phyloP scores from a whole-genome alignment of 2,797 vertebrate genomes.

The Mycteria americana region DNA sequence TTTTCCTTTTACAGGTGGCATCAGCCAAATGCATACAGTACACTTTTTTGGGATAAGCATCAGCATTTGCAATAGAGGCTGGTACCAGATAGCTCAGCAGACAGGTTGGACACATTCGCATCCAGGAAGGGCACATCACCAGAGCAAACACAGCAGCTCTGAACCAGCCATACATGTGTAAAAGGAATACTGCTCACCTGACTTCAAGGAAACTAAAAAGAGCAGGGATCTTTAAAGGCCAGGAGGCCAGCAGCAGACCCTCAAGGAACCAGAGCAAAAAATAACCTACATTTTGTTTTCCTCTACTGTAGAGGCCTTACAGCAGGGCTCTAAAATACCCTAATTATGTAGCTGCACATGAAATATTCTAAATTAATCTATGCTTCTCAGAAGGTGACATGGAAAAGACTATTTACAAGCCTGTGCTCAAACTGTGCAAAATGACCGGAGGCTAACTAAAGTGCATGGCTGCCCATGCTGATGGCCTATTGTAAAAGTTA shows the following conservation, averaged over 20 bases:
- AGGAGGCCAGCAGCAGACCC: neutral
- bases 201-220: neutral
- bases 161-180: neutral
- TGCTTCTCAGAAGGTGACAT: neutral
- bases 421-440: neutral
- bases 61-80: neutral
- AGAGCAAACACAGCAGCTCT: neutral
- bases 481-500: neutral
- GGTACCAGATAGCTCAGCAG: neutral
- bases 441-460: neutral
- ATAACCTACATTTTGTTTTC: neutral
- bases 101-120: neutral
- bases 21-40: neutral
- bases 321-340: neutral
- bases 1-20: neutral
- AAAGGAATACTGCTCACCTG: neutral
- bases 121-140: neutral
- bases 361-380: neutral
- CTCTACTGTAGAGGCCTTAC: neutral
- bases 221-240: neutral
- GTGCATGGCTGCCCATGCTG: neutral
- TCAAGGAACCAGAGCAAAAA: neutral
- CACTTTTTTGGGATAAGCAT: neutral
- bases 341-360: neutral
- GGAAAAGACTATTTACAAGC: neutral